Conservation (phyloP, 2,113 vertebrate species). For the Ctenodactylus gundi region DNA sequence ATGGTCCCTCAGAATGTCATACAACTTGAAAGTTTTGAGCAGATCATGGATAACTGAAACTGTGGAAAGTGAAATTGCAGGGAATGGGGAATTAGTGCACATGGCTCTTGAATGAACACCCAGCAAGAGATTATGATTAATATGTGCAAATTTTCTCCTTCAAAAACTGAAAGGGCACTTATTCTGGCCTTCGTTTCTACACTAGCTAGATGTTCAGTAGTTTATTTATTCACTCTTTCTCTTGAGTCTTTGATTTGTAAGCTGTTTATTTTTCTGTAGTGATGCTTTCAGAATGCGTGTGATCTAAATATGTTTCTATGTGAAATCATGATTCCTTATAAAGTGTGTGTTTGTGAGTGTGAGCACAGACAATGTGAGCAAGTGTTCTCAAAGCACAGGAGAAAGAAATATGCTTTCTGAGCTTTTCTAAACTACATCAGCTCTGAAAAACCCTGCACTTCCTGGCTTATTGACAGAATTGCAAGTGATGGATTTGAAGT, state of each 20-base stretch:
- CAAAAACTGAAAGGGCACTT: background rate
- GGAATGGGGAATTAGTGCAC: background rate
- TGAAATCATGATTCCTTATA: background rate
- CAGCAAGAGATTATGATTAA: background rate
- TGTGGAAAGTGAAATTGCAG: background rate
- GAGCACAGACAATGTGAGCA: background rate
- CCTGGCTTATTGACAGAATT: background rate
- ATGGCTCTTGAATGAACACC: background rate
- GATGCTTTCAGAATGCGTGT: background rate
- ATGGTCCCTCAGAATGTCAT: background rate
- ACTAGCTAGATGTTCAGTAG: background rate
- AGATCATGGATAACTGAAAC: background rate
- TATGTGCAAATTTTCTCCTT: background rate
- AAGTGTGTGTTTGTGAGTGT: background rate
- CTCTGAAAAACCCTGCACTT: background rate
- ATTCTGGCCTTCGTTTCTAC: background rate
- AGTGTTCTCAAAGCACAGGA: background rate
- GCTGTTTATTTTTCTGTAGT: background rate
- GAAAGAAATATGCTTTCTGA: no score
- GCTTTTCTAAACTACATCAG: no score
- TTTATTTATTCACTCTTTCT: background rate
- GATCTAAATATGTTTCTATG: background rate
- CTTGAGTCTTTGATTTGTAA: background rate
- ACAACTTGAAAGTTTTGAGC: background rate
- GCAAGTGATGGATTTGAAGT: background rate